phyloP scores from a whole-genome alignment of 1,140 invertebrate genomes.

The Listronotus oregonensis region DNA sequence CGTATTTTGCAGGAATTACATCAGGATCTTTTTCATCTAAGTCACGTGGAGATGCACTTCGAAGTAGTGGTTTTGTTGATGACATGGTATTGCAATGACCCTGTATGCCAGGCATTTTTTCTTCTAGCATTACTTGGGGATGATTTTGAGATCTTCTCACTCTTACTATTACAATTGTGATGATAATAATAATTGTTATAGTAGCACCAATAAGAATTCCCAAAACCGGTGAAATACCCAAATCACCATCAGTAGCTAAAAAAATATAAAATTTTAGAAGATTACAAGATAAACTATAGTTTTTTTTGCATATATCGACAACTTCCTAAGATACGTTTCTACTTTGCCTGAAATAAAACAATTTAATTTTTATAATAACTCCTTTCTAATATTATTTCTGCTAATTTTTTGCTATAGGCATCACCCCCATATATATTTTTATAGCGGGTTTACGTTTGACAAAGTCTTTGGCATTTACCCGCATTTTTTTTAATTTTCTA shows the following conservation, averaged over 20 bases:
- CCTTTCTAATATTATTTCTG: too few relatives aligned
- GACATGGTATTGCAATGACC: constrained; percentile 49
- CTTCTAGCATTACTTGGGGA: constrained; percentile 36
- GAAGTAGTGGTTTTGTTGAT: constrained; percentile 53
- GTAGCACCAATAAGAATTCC: constrained; percentile 62
- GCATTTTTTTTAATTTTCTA: too few relatives aligned
- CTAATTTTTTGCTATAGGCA: too few relatives aligned
- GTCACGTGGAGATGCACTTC: constrained; percentile 58
- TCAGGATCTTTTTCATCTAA: constrained; percentile 72
- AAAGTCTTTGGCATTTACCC: too few relatives aligned
- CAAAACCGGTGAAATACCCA: constrained; percentile 61
- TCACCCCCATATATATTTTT: too few relatives aligned
- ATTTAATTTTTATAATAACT: too few relatives aligned
- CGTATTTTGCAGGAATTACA: constrained; percentile 74
- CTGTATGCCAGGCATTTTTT: constrained; percentile 36
- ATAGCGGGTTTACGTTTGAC: too few relatives aligned
- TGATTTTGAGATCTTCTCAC: constrained; percentile 55
- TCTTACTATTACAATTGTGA: constrained; percentile 60
- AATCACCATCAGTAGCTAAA: constrained; percentile 61
- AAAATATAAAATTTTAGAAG: background rate
- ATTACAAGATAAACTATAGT: too few relatives aligned
- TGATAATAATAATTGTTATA: constrained; percentile 60
- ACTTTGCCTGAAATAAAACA: too few relatives aligned
- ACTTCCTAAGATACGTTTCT: too few relatives aligned
- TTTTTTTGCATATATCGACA: too few relatives aligned